These are phyloP conservation scores for Sarotherodon lohbergeri DNA, from an alignment of 2,113 vertebrate species.

Conservation along the genomic window DNA sequence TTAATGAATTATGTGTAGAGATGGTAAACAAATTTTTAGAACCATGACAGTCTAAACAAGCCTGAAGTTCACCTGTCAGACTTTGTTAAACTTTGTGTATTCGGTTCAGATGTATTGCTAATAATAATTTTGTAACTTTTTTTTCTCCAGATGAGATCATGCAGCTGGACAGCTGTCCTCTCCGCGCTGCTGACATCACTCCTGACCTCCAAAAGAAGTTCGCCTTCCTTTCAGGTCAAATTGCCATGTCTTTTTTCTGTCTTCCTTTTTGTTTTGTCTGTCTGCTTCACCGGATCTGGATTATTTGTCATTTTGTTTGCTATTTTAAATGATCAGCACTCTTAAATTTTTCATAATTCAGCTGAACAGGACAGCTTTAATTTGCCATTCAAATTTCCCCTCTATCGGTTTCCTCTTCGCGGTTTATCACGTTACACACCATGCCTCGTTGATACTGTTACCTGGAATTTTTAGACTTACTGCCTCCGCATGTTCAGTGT, in stretches of 20 bases:
- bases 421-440: neutral
- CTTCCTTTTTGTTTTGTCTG: neutral
- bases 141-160: conserved; percentile 91
- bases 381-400: conserved; percentile 52
- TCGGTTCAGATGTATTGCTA: neutral
- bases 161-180: conserved; percentile 86
- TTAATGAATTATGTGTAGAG: neutral
- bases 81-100: neutral
- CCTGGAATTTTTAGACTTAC: neutral
- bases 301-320: neutral
- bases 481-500: neutral
- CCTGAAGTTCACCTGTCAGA: neutral
- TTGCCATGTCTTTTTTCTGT: neutral
- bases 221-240: conserved; percentile 90
- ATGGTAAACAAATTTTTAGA: neutral
- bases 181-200: conserved; percentile 87
- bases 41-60: neutral
- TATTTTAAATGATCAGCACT: neutral
- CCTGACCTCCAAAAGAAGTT: conserved; percentile 90
- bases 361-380: neutral
- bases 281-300: neutral
- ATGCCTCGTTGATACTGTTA: neutral
- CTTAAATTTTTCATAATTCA: neutral
- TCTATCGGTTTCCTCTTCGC: conserved; percentile 8
- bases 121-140: neutral